Conservation (phyloP, 2,888 invertebrate species). For the Perithous albicinctus region DNA sequence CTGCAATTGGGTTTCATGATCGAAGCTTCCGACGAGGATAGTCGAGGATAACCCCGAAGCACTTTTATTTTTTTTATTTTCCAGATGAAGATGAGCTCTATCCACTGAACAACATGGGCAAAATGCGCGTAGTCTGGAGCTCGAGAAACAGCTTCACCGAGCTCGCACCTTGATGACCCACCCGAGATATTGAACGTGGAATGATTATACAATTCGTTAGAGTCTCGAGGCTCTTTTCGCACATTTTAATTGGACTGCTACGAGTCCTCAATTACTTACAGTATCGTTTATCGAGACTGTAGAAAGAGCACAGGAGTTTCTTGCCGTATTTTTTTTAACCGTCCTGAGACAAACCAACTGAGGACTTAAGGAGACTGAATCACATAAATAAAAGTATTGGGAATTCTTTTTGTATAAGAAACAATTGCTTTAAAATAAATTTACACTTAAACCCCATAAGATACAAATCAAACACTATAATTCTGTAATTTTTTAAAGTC, state of each 20-base stretch:
- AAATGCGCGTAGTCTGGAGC: conserved; percentile 9
- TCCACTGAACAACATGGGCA: conserved; percentile 2
- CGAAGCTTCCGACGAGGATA: conserved; percentile 56
- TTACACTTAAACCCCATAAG: too few species aligned
- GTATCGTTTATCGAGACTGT: conserved; percentile 34
- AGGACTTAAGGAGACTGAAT: neutral
- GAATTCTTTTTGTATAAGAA: too few species aligned
- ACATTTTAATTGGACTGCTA: conserved; percentile 60
- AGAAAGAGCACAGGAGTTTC: neutral
- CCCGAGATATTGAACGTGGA: conserved; percentile 60
- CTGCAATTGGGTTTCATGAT: conserved; percentile 57
- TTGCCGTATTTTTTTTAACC: neutral
- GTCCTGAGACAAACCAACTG: neutral
- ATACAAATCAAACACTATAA: too few species aligned
- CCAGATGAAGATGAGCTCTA: conserved; percentile 58
- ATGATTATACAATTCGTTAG: conserved; percentile 62
- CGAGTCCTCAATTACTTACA: conserved; percentile 37
- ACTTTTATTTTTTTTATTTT: conserved; percentile 10
- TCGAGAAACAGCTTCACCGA: conserved; percentile 34
- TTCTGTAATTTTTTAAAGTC: too few species aligned
- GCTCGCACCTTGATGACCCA: conserved; percentile 62
- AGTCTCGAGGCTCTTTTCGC: conserved; percentile 32
- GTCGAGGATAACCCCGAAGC: conserved; percentile 30
- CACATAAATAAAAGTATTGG: too few species aligned
- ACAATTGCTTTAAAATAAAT: too few species aligned